Conservation (phyloP, 2,113 vertebrate species). For the Ictalurus furcatus region DNA sequence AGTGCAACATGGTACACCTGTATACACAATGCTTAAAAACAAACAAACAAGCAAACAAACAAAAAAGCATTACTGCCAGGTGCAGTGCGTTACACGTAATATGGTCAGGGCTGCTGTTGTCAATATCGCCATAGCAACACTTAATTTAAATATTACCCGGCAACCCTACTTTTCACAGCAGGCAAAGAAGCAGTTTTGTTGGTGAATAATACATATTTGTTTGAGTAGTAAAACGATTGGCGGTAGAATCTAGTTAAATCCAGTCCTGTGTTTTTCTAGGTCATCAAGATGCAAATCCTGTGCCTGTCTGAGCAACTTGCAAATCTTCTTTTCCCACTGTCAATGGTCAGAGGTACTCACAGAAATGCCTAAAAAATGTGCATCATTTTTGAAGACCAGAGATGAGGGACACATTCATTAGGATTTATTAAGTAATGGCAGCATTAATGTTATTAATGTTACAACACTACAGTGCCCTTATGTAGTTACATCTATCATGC, state of each 20-base stretch:
- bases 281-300: background rate
- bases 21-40: background rate
- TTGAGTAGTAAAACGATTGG: background rate
- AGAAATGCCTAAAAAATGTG: background rate
- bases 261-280: background rate
- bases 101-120: background rate
- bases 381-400: background rate
- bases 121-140: background rate
- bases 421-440: background rate
- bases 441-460: background rate
- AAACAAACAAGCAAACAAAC: background rate
- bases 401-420: background rate
- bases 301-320: background rate
- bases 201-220: background rate
- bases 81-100: background rate
- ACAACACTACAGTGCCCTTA: background rate
- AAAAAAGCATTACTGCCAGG: background rate
- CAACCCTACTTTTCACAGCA: slow-evolving; percentile 9
- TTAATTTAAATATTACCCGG: background rate
- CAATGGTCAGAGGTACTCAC: background rate
- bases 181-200: background rate
- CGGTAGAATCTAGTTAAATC: slow-evolving; percentile 6
- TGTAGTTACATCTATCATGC: background rate
- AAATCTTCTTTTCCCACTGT: background rate
- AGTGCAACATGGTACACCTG: background rate